Conservation (phyloP, 2,113 vertebrate species). For the Thymallus thymallus region DNA sequence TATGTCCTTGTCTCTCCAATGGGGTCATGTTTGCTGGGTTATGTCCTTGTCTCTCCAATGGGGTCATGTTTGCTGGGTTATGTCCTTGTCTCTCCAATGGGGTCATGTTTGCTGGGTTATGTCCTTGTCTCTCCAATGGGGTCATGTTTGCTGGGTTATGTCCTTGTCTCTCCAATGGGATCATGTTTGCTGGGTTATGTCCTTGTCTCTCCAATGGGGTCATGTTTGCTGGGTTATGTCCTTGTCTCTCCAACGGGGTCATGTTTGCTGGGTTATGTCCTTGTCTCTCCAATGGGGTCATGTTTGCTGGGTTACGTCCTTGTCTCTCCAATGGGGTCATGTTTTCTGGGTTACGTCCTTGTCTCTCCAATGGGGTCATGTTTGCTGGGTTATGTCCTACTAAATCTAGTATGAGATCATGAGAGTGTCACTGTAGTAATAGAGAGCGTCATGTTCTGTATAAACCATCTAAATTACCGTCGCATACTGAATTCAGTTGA, state of each 20-base stretch:
- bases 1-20: neutral
- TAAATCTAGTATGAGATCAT: slow-evolving; percentile 27
- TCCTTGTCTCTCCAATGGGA: slow-evolving; percentile 8
- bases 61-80: neutral
- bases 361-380: neutral
- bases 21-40: neutral
- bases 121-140: neutral
- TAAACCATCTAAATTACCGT: slow-evolving; percentile 33
- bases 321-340: neutral
- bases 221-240: neutral
- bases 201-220: neutral
- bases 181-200: neutral
- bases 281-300: too few species aligned
- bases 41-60: neutral
- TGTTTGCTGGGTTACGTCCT: neutral
- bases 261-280: neutral
- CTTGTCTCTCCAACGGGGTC: neutral
- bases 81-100: slow-evolving; percentile 6
- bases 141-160: neutral
- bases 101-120: neutral
- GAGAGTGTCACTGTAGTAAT: slow-evolving; percentile 28
- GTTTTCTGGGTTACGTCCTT: neutral
- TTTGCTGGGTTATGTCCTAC: neutral
- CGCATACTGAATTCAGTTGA: slow-evolving; percentile 46
- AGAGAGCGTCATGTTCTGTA: slow-evolving; percentile 25